Evolutionary conservation across 2,113 vertebrate genomes (phyloP).

Genomic region (Girardinichthys multiradiatus): DNA sequence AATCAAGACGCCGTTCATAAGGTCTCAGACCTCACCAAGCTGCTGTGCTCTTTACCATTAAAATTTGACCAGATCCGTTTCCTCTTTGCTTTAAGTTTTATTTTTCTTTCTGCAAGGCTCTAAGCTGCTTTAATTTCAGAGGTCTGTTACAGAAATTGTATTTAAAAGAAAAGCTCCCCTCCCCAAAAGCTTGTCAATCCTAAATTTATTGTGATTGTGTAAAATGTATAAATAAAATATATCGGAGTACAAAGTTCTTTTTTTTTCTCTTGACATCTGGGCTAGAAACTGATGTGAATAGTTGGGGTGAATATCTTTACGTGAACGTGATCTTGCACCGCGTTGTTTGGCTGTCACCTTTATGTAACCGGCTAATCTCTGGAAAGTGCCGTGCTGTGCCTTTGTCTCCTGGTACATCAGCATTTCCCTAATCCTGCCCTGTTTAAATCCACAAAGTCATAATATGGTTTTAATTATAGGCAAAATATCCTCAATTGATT

Average conservation of each 20-base stretch:
- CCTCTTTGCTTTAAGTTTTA: conserved; percentile 19
- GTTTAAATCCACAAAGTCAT: conserved; percentile 10
- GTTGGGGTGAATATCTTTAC: background rate
- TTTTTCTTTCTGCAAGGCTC: conserved; percentile 28
- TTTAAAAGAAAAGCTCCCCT: background rate
- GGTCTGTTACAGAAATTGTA: conserved; percentile 63
- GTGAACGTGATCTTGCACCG: background rate
- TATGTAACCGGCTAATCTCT: conserved; percentile 70
- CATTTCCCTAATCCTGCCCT: conserved; percentile 62
- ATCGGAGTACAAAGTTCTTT: conserved; percentile 53
- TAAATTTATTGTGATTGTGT: conserved; percentile 71
- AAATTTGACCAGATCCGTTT: conserved; percentile 55
- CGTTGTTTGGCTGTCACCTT: conserved; percentile 6
- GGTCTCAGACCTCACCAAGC: conserved; percentile 42
- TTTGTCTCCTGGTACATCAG: conserved; percentile 64
- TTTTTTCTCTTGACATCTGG: conserved; percentile 1
- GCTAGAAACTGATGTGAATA: background rate
- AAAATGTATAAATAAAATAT: conserved; percentile 79
- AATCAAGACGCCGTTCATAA: conserved; percentile 21
- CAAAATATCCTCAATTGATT: background rate
- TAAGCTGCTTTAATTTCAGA: conserved; percentile 38
- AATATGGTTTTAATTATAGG: background rate
- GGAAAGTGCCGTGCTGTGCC: conserved; percentile 35
- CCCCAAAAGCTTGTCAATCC: conserved; percentile 51
- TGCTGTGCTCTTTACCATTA: conserved; percentile 43